Base-by-base conservation (phyloP, 1,140 invertebrate genomes). In the Drosophila kikkawai region DNA sequence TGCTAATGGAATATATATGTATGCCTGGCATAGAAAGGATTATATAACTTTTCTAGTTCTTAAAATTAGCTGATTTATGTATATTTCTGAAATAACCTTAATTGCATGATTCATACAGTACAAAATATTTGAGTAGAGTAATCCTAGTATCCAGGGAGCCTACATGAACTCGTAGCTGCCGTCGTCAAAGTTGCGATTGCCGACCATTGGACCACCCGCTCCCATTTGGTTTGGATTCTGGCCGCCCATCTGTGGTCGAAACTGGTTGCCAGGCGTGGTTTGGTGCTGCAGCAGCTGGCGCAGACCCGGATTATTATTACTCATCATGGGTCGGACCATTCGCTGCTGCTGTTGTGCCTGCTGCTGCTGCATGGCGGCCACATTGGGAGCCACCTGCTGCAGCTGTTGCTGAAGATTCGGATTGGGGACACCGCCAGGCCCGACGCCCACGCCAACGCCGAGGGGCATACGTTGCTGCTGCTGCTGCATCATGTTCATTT, bases 201-300 rank as follows among this genome's bases (percentile, higher is more conserved):
- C 66, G n/a, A 88, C 87, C 86, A 92, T 86, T 1, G 85, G 85
- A 19, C 83, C 85, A 26, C 83, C 86, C n/a, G 83, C 86, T 34
- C 90, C 84, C 88, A 92, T 91, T 75, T 92, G 91, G 64, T 92
- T 92, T 1, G 90, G 91, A 68, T 71, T 71, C 26, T 85, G 79
- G 4, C 82, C 88, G 7, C 91, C 91, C 90, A 92, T 91, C 67
- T 92, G 91, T 2, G 91, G 91, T 0, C 90, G 86, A 44, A 92
- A 92, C 63, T 92, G 91, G 73, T 91, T 91, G 48, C 84, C 82
- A 5, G 91, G 82, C 8, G 90, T 80, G 7, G 80, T 76, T 93
- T 96, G 95, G 91, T 96, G 95, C 92, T 96, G 95, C 4, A 96
- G 93, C 22, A 96, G 92, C 93, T 96, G 95, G 29, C 95, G 92